A percentile compares a stretch with the other conserved stretches of the same genome.
Conservation (phyloP, 2,888 invertebrate genomes). For the Thecocarcelia acutangulata region DNA sequence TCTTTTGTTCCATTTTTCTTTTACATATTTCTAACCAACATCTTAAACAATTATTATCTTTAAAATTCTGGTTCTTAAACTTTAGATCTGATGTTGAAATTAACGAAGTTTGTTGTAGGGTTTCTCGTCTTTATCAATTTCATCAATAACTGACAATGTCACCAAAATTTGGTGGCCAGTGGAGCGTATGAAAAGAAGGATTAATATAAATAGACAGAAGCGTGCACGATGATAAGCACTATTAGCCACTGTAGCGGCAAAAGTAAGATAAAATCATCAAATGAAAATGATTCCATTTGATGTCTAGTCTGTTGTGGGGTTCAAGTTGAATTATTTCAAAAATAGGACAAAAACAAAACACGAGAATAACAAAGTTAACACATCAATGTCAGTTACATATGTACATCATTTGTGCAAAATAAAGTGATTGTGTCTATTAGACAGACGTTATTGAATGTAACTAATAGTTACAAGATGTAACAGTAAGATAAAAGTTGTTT, state of each 20-base stretch:
- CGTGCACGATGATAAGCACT: constrained; percentile 50
- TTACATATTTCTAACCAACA: too few species aligned
- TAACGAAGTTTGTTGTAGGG: constrained; percentile 4
- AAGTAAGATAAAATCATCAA: constrained; percentile 66
- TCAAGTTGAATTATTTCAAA: not conserved
- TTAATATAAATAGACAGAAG: constrained; percentile 70
- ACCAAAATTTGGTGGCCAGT: constrained; percentile 53
- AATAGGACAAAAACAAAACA: not conserved
- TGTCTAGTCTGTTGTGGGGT: constrained; percentile 20
- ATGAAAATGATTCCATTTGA: constrained; percentile 56
- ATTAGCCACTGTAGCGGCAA: constrained; percentile 64
- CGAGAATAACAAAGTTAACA: constrained; percentile 33
- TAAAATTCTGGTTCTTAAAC: too few species aligned
- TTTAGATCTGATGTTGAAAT: too few species aligned
- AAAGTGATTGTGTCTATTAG: constrained; percentile 30
- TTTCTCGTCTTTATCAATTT: constrained; percentile 11
- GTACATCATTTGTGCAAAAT: constrained; percentile 56
- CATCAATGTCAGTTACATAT: constrained; percentile 61
- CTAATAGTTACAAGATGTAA: constrained; percentile 69
- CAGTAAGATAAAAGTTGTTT: constrained; percentile 54
- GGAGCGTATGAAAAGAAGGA: constrained; percentile 70
- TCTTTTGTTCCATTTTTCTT: too few species aligned
- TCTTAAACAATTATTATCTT: too few species aligned
- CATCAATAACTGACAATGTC: constrained; percentile 44
- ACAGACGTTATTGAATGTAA: constrained; percentile 56